Evolutionary conservation across 2,113 vertebrate species (phyloP).

Genomic region (Cettia cetti): DNA sequence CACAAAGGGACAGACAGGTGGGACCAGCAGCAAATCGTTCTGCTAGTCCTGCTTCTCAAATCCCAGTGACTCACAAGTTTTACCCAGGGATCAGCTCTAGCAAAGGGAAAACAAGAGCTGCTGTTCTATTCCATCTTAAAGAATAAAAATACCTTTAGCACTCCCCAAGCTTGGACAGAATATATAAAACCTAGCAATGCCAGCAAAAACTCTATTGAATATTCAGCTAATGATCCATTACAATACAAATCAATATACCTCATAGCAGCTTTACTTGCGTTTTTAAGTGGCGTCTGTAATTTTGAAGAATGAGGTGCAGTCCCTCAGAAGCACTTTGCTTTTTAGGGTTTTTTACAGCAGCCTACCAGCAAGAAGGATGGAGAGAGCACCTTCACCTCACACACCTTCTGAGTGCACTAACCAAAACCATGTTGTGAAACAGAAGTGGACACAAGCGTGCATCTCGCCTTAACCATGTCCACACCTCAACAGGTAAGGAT

Average conservation of each 20-base stretch:
- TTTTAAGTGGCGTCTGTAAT: neutral
- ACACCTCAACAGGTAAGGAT: neutral
- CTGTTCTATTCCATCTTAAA: neutral
- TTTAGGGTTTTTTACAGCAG: neutral
- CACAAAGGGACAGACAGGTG: neutral
- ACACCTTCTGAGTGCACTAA: neutral
- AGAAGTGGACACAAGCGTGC: fast-evolving
- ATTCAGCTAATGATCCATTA: neutral
- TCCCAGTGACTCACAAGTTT: neutral
- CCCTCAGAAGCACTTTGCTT: neutral
- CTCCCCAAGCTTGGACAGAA: neutral
- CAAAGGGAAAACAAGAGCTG: neutral
- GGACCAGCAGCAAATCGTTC: neutral
- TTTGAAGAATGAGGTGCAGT: neutral
- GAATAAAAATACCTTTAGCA: neutral
- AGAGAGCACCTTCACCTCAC: neutral
- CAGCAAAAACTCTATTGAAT: neutral
- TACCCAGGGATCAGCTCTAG: neutral
- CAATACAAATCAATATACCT: neutral
- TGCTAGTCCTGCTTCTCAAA: neutral
- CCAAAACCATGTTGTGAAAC: neutral
- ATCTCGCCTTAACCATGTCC: neutral
- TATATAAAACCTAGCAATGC: neutral
- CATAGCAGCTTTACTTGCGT: neutral
- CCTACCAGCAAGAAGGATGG: neutral